A percentile compares a stretch with the other conserved stretches of the same genome.
Conservation (phyloP, 35 echinoderm and acorn worm species). For the Hemicentrotus pulcherrimus region DNA sequence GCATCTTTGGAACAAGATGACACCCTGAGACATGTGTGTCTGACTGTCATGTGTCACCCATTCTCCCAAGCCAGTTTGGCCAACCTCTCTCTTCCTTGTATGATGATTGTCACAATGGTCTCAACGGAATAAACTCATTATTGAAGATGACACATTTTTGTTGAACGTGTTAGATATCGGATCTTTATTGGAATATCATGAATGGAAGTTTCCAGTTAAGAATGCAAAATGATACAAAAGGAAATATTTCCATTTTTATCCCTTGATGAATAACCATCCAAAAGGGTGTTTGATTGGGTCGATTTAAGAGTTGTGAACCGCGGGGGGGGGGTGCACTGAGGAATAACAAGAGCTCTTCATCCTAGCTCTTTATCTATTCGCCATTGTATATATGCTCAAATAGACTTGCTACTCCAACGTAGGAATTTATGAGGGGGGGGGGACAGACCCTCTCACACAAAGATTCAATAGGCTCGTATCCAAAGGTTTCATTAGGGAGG, state of each 20-base stretch:
- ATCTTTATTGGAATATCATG: not conserved
- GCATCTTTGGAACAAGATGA: not conserved
- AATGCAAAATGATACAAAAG: not conserved
- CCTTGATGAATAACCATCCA: too few relatives aligned
- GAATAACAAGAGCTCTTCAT: too few relatives aligned
- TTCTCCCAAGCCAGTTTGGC: not conserved
- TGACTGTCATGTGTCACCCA: not conserved
- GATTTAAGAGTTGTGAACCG: too few relatives aligned
- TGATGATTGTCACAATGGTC: not conserved
- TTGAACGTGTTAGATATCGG: not conserved
- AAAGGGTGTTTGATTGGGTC: too few relatives aligned
- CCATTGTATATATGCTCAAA: too few relatives aligned
- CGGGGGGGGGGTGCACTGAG: too few relatives aligned
- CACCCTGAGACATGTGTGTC: not conserved
- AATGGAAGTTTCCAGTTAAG: not conserved
- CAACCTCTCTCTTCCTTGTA: not conserved
- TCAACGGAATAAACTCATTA: slow-evolving; percentile 12
- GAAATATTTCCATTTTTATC: not conserved
- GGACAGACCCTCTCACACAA: too few relatives aligned
- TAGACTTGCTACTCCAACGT: too few relatives aligned
- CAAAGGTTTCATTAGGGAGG: too few relatives aligned
- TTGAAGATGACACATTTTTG: not conserved
- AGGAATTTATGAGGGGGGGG: too few relatives aligned
- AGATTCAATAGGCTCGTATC: too few relatives aligned
- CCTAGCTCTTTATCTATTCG: too few relatives aligned